These are phyloP conservation scores for Rhingia campestris DNA, from an alignment of 2,888 invertebrate species.

Conservation along the genomic window DNA sequence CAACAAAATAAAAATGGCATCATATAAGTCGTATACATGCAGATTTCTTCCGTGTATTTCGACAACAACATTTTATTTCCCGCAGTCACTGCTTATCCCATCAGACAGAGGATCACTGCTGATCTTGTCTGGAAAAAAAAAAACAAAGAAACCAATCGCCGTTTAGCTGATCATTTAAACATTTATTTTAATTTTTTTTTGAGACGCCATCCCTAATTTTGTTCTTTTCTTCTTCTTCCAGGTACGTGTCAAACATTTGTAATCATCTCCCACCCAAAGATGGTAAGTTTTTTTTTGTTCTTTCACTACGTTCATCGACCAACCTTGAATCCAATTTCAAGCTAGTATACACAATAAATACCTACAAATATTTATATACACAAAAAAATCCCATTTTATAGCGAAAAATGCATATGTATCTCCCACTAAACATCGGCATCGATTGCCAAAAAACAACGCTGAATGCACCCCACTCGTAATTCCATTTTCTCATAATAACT, in stretches of 20 bases:
- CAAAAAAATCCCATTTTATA: slow-evolving; percentile 14
- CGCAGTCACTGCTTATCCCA: too few relatives aligned
- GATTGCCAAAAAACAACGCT: neutral
- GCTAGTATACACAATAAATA: neutral
- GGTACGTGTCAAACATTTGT: slow-evolving; percentile 29
- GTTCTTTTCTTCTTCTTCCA: slow-evolving; percentile 23
- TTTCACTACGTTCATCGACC: neutral
- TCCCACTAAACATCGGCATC: neutral
- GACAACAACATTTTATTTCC: too few relatives aligned
- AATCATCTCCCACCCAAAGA: neutral
- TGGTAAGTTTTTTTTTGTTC: slow-evolving; percentile 22
- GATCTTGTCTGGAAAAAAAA: too few relatives aligned
- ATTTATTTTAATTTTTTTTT: neutral
- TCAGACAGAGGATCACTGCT: too few relatives aligned
- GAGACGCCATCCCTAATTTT: neutral
- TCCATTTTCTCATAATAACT: neutral
- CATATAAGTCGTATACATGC: too few relatives aligned
- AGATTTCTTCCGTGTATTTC: too few relatives aligned
- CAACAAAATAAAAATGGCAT: too few relatives aligned
- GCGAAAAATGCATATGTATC: neutral
- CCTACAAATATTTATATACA: slow-evolving; percentile 8
- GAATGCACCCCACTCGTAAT: slow-evolving; percentile 23
- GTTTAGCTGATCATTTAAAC: neutral
- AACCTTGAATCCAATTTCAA: slow-evolving; percentile 28
- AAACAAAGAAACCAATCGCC: neutral